A percentile compares a stretch with the other conserved stretches of the same genome.
Evolutionary conservation across 2,113 vertebrate genomes (phyloP).

Genomic region (Phocoena sinus): DNA sequence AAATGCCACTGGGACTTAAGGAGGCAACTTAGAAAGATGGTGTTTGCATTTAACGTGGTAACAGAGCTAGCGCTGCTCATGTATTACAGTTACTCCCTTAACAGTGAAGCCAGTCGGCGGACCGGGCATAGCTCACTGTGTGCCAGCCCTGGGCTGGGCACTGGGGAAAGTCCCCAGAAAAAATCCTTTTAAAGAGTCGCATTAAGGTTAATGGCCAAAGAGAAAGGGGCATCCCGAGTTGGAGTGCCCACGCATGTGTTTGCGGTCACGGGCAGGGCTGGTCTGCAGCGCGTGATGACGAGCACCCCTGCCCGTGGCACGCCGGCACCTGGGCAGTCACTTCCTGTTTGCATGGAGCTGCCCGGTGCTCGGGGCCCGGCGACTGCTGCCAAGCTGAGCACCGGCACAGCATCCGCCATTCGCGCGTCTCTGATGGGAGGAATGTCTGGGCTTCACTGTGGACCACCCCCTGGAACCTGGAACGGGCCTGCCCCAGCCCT

Average conservation of each 20-base stretch:
- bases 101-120: neutral
- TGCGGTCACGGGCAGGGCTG: neutral
- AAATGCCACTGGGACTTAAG: neutral
- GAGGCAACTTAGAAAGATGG: neutral
- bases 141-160: no score
- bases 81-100: neutral
- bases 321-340: fast-evolving
- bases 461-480: no score
- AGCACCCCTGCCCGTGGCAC: no score
- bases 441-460: neutral
- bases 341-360: fast-evolving
- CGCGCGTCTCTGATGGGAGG: fast-evolving
- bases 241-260: fast-evolving
- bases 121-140: neutral
- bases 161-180: no score
- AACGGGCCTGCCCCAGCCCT: neutral
- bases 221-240: neutral
- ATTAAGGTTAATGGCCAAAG: neutral
- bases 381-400: neutral
- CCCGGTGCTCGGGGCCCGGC: fast-evolving
- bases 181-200: neutral
- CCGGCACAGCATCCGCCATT: fast-evolving
- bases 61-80: neutral
- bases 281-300: neutral
- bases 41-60: neutral